Evolutionary conservation across 1,140 invertebrate genomes (phyloP), one percentile per base, ranked within the genome.

Genomic region (Planococcus citri): DNA sequence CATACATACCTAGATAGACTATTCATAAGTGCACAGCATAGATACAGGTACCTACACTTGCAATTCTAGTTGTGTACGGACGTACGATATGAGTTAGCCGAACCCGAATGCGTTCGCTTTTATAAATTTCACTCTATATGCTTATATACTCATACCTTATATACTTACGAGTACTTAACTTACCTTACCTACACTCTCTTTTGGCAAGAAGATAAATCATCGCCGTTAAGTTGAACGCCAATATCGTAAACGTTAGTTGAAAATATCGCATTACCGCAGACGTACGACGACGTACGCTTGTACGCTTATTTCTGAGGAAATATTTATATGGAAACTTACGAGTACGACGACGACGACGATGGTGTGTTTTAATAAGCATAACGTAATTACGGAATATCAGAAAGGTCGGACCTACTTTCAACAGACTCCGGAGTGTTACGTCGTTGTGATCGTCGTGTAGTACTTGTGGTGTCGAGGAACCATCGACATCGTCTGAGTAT

Each of bases 351-450:
- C n/a, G n/a, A n/a, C n/a, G 4, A 51, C 41, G 12, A 3, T 33
- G 29, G 17, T 51, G 17, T 51, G n/a, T 51, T 51, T 17, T 51
- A 51, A 51, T 51, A 51, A 51, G 41, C 41, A 17, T 51, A 51
- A 51, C 41, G 41, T 51, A 51, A 51, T 51, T 51, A 51, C 41
- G 41, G 41, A 51, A 51, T 51, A 51, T 20, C 12, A 51, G 17
- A 51, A 51, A 51, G 41, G 41, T 51, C 17, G 41, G 41, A 51
- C 41, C 41, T 51, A 51, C 41, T 51, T 51, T 51, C 41, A 33
- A 17, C 4, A 51, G 41, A 51, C 2, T n/a, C 6, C 41, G n/a
- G n/a, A n/a, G 29, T 33, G 17, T 51, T 51, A 51, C 41, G 41
- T 51, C n/a, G n/a, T n/a, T n/a, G n/a, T n/a, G n/a, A n/a, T n/a